A percentile compares a stretch with the other conserved stretches of the same genome.
Evolutionary conservation across 2,888 invertebrate genomes (phyloP).

Genomic region (Luperina testacea): DNA sequence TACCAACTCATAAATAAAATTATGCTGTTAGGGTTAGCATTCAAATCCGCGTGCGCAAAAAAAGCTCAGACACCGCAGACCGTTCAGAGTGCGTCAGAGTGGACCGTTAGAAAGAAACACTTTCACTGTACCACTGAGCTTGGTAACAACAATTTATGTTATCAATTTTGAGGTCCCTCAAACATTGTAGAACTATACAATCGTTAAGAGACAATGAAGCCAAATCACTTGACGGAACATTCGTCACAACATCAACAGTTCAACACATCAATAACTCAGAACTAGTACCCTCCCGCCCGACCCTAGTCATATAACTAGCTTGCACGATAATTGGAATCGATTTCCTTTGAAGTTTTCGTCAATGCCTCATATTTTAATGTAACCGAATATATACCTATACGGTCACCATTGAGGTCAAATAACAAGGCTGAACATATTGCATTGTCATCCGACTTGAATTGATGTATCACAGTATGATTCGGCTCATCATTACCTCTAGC

Average conservation of each 20-base stretch:
- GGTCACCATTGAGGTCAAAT: conserved; percentile 26
- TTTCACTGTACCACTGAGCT: conserved; percentile 66
- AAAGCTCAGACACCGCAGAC: conserved; percentile 37
- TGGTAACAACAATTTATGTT: conserved; percentile 29
- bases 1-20: conserved; percentile 31
- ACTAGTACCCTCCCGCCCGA: conserved; percentile 13
- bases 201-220: conserved; percentile 9
- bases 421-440: conserved; percentile 12
- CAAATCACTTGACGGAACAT: conserved; percentile 21
- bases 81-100: conserved; percentile 53
- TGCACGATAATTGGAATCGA: conserved; percentile 45
- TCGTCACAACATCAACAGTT: conserved; percentile 19
- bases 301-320: conserved; percentile 13
- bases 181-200: conserved; percentile 12
- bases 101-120: conserved; percentile 70
- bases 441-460: conserved; percentile 40
- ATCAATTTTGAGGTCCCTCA: conserved; percentile 22
- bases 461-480: conserved; percentile 26
- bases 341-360: conserved; percentile 38
- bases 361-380: conserved; percentile 19
- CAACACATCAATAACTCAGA: conserved; percentile 4
- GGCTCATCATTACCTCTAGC: conserved; percentile 1
- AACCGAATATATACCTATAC: conserved; percentile 17
- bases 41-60: conserved; percentile 43
- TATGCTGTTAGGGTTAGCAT: conserved; percentile 34